Conservation (phyloP, 2,113 vertebrate genomes). For the Grammomys dolichurus region DNA sequence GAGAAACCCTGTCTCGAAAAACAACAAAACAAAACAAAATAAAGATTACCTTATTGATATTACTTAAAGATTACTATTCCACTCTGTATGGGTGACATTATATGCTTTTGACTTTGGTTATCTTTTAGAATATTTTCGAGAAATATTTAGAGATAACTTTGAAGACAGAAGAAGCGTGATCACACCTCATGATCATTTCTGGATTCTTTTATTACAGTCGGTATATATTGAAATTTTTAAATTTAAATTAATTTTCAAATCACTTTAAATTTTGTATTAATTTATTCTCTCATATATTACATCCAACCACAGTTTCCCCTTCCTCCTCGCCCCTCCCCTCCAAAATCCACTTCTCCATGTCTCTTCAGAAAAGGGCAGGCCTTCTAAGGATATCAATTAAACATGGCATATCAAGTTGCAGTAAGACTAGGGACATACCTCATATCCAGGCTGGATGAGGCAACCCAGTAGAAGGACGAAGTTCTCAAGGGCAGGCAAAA, state of each 20-base stretch:
- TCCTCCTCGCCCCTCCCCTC: too few species aligned
- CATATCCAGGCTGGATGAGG: too few species aligned
- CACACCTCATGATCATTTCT: background rate
- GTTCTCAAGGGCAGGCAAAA: too few species aligned
- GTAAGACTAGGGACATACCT: too few species aligned
- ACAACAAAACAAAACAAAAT: background rate
- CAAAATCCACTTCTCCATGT: too few species aligned
- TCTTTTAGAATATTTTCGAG: background rate
- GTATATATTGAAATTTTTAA: background rate
- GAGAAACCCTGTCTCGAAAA: too few species aligned
- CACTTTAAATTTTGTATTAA: background rate
- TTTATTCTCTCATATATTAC: background rate
- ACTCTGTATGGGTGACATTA: background rate
- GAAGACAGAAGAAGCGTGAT: background rate
- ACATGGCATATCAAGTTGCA: too few species aligned
- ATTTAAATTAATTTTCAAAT: conserved; percentile 5
- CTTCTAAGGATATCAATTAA: too few species aligned
- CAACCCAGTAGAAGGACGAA: too few species aligned
- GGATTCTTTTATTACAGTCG: background rate
- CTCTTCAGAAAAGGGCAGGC: too few species aligned
- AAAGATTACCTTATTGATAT: background rate
- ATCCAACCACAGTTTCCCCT: too few species aligned
- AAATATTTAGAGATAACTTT: background rate
- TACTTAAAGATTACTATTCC: background rate
- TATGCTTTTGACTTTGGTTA: background rate